phyloP scores from a whole-genome alignment of 2,888 invertebrate genomes.

The Andrena marginata region DNA sequence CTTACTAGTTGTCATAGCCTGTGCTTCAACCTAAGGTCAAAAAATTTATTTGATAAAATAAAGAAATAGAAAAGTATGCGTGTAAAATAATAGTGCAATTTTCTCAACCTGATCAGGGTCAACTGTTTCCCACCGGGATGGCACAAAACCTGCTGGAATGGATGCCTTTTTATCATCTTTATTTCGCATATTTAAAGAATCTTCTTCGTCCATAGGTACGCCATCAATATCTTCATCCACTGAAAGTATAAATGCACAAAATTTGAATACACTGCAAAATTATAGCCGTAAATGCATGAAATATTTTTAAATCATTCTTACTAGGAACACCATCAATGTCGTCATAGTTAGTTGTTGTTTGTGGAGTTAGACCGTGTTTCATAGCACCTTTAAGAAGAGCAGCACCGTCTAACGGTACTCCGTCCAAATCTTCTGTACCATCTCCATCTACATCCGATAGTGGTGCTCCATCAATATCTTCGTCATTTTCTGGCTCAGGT shows the following conservation, averaged over 20 bases:
- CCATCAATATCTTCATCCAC: slow-evolving; percentile 93
- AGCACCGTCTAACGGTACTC: slow-evolving; percentile 92
- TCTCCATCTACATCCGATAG: slow-evolving; percentile 86
- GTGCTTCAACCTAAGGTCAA: slow-evolving; percentile 87
- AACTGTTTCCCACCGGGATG: slow-evolving; percentile 98
- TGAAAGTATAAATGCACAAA: slow-evolving; percentile 71
- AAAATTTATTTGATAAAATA: not conserved
- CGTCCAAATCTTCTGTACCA: slow-evolving; percentile 87
- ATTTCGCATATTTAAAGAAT: slow-evolving; percentile 71
- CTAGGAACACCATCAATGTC: slow-evolving; percentile 91
- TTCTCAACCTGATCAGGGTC: slow-evolving; percentile 91
- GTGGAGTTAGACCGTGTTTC: slow-evolving; percentile 85
- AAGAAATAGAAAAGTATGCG: not conserved
- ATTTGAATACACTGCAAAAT: not conserved
- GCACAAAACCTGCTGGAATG: slow-evolving; percentile 91
- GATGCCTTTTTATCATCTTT: slow-evolving; percentile 82
- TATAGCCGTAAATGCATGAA: not conserved
- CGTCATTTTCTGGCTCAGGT: slow-evolving; percentile 86
- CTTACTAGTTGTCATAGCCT: slow-evolving; percentile 94
- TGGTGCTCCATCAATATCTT: slow-evolving; percentile 90
- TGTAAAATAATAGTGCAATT: not conserved
- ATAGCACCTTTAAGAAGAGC: slow-evolving; percentile 91
- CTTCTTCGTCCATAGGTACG: slow-evolving; percentile 87
- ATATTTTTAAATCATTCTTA: slow-evolving; percentile 78
- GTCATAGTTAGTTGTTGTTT: slow-evolving; percentile 85